phyloP scores from a whole-genome alignment of 2,113 vertebrate species.

The Acanthochromis polyacanthus region DNA sequence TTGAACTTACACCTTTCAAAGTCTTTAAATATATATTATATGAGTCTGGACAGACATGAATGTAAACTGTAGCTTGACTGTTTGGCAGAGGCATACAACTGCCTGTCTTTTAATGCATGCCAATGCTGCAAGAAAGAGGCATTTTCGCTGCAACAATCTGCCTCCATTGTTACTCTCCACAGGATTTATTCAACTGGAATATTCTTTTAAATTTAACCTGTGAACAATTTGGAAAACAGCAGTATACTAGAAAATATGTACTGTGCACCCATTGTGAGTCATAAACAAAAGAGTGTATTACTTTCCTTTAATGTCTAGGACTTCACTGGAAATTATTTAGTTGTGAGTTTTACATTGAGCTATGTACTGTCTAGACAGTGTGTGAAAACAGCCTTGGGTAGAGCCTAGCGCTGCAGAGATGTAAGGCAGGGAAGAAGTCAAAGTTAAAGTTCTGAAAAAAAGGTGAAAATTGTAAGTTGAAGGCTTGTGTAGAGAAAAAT shows the following conservation, averaged over 20 bases:
- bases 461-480: conserved; percentile 7
- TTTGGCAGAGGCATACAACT: too few relatives aligned
- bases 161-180: too few relatives aligned
- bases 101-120: not conserved
- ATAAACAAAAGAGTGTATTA: conserved; percentile 10
- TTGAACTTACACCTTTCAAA: too few relatives aligned
- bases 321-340: not conserved
- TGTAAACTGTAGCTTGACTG: too few relatives aligned
- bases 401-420: conserved; percentile 25
- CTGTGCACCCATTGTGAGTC: not conserved
- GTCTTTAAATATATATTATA: too few relatives aligned
- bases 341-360: not conserved
- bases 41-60: too few relatives aligned
- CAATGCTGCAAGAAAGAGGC: not conserved
- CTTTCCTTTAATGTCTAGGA: conserved; percentile 11
- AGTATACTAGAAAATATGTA: not conserved
- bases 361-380: not conserved
- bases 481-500: conserved; percentile 39
- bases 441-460: conserved; percentile 14
- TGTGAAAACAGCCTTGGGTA: conserved; percentile 31
- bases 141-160: not conserved
- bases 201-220: conserved; percentile 9
- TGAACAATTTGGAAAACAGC: conserved; percentile 27
- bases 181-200: not conserved
- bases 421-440: conserved; percentile 8